These are phyloP conservation scores for Chaetophractus vellerosus DNA, from an alignment of 2,797 vertebrate genomes.

Conservation along the genomic window DNA sequence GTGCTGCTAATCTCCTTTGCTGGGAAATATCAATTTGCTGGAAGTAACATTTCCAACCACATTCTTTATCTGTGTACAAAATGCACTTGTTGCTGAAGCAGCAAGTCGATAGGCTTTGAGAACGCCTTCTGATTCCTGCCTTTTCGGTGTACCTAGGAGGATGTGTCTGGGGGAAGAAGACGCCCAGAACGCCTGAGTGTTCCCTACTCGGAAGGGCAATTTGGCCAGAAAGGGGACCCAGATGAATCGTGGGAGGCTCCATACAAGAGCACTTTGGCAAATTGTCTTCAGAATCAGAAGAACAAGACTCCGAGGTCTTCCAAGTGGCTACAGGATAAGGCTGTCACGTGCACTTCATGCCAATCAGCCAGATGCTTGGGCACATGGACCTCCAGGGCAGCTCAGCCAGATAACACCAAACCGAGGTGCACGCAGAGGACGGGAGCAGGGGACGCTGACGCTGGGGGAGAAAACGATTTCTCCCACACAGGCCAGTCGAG, in stretches of 20 bases:
- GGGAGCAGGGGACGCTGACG: not conserved
- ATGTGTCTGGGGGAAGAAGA: not conserved
- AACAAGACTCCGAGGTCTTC: not conserved
- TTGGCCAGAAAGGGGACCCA: constrained; percentile 50
- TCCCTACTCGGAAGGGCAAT: constrained; percentile 15
- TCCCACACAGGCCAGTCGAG: not conserved
- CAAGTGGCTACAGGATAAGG: not conserved
- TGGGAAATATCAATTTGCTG: not conserved
- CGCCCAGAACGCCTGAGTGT: not conserved
- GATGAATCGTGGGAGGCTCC: not conserved
- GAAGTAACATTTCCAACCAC: not conserved
- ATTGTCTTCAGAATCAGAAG: not conserved
- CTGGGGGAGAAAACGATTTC: not conserved
- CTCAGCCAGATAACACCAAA: not conserved
- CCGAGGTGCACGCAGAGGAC: not conserved
- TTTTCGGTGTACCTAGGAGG: not conserved
- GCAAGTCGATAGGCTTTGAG: not conserved
- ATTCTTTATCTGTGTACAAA: not conserved
- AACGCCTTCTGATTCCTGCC: not conserved
- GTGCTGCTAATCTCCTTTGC: not conserved
- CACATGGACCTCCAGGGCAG: not conserved
- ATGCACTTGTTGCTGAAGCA: not conserved
- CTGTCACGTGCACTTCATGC: too few relatives aligned
- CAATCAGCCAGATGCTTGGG: not conserved
- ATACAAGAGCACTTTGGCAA: constrained; percentile 60